Evolutionary conservation across 2,797 vertebrate species (phyloP).

Genomic region (Schizothorax lantsangensis): DNA sequence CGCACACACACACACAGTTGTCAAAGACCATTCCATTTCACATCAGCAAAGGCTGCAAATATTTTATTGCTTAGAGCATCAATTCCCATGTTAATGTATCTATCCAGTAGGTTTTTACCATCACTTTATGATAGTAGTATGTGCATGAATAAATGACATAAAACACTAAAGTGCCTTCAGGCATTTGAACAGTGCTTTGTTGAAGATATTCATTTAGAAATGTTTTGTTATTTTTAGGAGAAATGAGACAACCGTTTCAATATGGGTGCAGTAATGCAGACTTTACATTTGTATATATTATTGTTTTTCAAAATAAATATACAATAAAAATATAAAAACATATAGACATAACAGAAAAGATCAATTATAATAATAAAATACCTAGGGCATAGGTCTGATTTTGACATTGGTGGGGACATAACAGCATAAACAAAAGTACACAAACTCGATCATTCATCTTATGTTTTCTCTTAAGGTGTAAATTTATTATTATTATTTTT

Average conservation of each 20-base stretch:
- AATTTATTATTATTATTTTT: too few species aligned
- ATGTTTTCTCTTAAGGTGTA: too few species aligned
- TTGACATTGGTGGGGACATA: too few species aligned
- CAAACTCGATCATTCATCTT: too few species aligned
- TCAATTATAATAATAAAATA: too few species aligned
- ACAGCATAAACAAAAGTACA: too few species aligned
- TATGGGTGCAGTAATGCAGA: background rate
- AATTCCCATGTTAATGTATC: slow-evolving; percentile 15
- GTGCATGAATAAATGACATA: slow-evolving; percentile 11
- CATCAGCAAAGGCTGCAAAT: slow-evolving; percentile 4
- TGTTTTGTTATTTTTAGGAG: background rate
- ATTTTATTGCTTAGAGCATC: slow-evolving; percentile 19
- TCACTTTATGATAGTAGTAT: slow-evolving; percentile 13
- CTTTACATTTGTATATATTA: background rate
- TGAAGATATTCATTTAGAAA: background rate
- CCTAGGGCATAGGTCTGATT: too few species aligned
- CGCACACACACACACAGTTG: background rate
- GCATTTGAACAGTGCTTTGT: background rate
- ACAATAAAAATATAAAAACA: too few species aligned
- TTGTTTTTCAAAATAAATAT: too few species aligned
- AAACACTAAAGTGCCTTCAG: background rate
- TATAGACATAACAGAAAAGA: too few species aligned
- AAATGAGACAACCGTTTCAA: background rate
- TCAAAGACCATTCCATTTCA: background rate
- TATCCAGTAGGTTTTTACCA: background rate